These are phyloP conservation scores for Alsophila aescularia DNA, from an alignment of 2,888 invertebrate species.

Conservation along the genomic window DNA sequence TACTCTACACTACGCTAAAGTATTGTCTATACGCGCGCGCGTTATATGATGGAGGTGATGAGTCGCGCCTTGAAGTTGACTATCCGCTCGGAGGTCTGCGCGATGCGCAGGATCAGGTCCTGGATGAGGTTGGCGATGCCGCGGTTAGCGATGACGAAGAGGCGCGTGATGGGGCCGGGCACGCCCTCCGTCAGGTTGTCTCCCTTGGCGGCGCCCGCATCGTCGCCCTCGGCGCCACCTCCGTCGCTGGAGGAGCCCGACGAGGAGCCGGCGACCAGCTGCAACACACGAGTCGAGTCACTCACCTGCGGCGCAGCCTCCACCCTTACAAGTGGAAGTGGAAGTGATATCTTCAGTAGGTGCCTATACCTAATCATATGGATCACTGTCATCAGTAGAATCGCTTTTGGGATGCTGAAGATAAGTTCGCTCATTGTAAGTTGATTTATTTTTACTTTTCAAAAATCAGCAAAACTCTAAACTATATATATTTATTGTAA, in stretches of 20 bases:
- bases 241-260: conserved; percentile 84
- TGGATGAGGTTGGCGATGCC: conserved; percentile 94
- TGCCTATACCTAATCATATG: no score
- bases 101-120: conserved; percentile 94
- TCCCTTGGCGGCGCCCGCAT: conserved; percentile 83
- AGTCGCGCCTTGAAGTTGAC: conserved; percentile 97
- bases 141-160: conserved; percentile 94
- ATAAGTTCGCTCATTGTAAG: no score
- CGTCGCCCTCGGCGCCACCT: conserved; percentile 78
- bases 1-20: conserved; percentile 55
- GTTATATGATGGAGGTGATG: conserved; percentile 94
- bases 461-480: no score
- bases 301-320: no score
- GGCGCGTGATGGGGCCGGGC: conserved; percentile 93
- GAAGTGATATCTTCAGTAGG: no score
- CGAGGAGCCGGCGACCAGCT: conserved; percentile 90
- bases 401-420: no score
- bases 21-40: conserved; percentile 63
- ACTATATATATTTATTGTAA: no score
- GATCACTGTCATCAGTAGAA: no score
- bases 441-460: no score
- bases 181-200: conserved; percentile 92
- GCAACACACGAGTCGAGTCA: conserved; percentile 33
- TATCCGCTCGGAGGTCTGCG: conserved; percentile 95
- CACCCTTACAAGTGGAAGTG: no score